phyloP scores from a whole-genome alignment of 2,797 vertebrate species.

The Lateolabrax maculatus region DNA sequence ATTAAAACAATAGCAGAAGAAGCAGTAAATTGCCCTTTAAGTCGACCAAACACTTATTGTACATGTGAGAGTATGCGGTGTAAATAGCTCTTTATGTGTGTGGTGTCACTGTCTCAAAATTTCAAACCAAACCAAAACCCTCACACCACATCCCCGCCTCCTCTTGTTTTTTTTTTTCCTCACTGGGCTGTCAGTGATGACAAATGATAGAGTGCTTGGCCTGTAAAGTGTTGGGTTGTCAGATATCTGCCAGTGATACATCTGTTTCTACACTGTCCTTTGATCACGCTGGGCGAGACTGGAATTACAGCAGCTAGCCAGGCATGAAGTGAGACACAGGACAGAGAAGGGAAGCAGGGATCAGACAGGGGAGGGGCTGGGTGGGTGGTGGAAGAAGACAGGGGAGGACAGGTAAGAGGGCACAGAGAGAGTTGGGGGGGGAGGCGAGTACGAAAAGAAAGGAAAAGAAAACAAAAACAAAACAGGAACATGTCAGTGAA shows the following conservation, averaged over 20 bases:
- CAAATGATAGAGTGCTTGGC: conserved; percentile 71
- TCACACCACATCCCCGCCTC: conserved; percentile 21
- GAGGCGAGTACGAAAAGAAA: background rate
- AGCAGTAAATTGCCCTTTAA: conserved; percentile 8
- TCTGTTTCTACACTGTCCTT: conserved; percentile 76
- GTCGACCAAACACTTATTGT: background rate
- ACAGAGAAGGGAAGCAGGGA: conserved; percentile 14
- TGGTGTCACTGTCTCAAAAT: conserved; percentile 13
- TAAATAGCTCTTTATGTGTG: background rate
- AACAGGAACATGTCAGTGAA: conserved; percentile 33
- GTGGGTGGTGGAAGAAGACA: background rate
- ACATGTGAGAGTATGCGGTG: background rate
- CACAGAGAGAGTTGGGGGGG: background rate
- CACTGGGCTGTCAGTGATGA: conserved; percentile 75
- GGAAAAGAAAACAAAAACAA: background rate
- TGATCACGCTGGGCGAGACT: conserved; percentile 63
- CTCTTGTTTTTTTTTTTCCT: conserved; percentile 42
- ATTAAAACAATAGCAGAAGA: conserved; percentile 16
- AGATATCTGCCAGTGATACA: conserved; percentile 73
- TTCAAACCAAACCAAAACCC: conserved; percentile 25
- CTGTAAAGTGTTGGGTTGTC: conserved; percentile 71
- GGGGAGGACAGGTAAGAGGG: conserved; percentile 10
- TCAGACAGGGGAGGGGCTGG: background rate
- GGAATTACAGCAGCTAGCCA: conserved; percentile 70
- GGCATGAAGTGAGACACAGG: conserved; percentile 66